Conservation (phyloP, 2,888 invertebrate genomes). For the Lithophane semibrunnea region DNA sequence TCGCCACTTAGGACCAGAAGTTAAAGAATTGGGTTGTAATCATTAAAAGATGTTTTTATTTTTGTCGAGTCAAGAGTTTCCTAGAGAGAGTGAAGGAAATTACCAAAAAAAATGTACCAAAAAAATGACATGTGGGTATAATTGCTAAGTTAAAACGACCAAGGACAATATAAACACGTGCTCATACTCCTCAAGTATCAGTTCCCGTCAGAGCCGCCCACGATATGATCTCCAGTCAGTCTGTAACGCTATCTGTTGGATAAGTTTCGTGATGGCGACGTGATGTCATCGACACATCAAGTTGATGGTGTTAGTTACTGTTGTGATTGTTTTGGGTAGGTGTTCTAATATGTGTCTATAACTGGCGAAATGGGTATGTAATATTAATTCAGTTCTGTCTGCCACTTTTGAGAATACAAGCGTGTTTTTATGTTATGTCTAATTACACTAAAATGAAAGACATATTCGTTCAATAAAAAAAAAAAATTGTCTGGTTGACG, state of each 20-base stretch:
- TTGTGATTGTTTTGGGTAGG: background rate
- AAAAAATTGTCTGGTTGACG: no score
- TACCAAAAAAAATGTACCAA: background rate
- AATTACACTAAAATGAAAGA: background rate
- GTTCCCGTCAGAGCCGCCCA: background rate
- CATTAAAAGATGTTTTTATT: no score
- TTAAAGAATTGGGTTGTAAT: background rate
- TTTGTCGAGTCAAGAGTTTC: background rate
- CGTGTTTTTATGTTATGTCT: background rate
- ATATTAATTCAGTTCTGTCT: background rate
- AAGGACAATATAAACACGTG: background rate
- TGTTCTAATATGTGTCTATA: no score
- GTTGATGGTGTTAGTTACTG: background rate
- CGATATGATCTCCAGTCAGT: slow-evolving; percentile 3
- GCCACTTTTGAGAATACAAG: background rate
- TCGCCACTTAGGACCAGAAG: background rate
- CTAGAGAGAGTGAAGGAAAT: background rate
- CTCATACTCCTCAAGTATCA: background rate
- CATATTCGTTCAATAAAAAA: background rate
- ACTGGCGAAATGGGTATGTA: background rate
- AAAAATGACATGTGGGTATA: no score
- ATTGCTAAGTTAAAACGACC: background rate
- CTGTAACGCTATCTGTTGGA: background rate
- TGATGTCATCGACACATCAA: slow-evolving; percentile 19
- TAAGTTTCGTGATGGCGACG: slow-evolving; percentile 1